Evolutionary conservation across 2,113 vertebrate species (phyloP), one percentile per base, ranked within the genome.

Genomic region (Pomatorhinus ruficollis): DNA sequence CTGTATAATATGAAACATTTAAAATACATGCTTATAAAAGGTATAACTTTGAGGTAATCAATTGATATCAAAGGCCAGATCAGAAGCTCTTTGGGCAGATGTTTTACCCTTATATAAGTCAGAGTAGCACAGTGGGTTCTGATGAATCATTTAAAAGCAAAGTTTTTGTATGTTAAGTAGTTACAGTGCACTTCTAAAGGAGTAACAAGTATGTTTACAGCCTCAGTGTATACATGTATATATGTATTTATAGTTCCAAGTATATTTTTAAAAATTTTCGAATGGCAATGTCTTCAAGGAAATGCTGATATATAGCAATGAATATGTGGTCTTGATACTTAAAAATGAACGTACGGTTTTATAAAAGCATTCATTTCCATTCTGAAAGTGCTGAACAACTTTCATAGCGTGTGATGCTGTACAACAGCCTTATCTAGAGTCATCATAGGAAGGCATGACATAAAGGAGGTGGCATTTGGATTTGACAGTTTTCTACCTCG

Each of bases 161-260:
- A 78, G 8, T 66, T 79, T 65, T 31, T 50, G 6, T 39, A 11
- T 0, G 12, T 65, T 37, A 50, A 63, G 50, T 64, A 70, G 13
- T 59, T 89, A 20, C 2, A 56, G 11, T 42, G 3, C 45, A 25
- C 28, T 44, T 91, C 17, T 84, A 71, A 89, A 82, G 15, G 28
- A 74, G 5, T 20, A 84, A 37, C 18, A 49, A 49, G 6, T 56
- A 14, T 19, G 11, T 71, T 31, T 82, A 23, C 63, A 71, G 33
- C 15, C 15, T 60, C 71, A 47, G 5, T 3, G 3, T 59, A 2
- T n/a, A 6, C 2, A 0, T 18, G 7, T 53, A 5, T 59, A 15
- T 61, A 44, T 10, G 5, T 52, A 28, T 75, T 44, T 83, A 13
- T 40, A 27, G 40, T 45, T 85, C 23, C n/a, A 31, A 30, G 3